Evolutionary conservation across 2,888 invertebrate genomes (phyloP).

Genomic region (Cordilura impudica): DNA sequence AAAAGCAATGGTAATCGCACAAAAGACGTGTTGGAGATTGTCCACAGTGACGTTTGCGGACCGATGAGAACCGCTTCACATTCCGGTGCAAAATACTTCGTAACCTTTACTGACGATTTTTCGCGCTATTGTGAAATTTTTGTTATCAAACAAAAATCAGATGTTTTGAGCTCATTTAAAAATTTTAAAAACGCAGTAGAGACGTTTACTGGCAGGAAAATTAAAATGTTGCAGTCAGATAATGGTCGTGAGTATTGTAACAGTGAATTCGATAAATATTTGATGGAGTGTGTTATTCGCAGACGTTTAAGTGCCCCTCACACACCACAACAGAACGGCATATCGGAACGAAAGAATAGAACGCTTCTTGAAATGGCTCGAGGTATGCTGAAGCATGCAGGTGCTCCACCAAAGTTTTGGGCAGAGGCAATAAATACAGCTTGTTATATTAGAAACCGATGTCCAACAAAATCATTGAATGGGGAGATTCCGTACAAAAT

Average conservation of each 20-base stretch:
- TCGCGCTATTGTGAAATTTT: slow-evolving; percentile 50
- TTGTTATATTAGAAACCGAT: slow-evolving; percentile 53
- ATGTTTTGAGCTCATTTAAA: slow-evolving; percentile 40
- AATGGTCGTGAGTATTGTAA: slow-evolving; percentile 59
- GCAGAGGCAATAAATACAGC: slow-evolving; percentile 56
- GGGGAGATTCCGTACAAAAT: slow-evolving; percentile 32
- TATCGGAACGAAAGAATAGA: slow-evolving; percentile 62
- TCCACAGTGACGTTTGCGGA: slow-evolving; percentile 52
- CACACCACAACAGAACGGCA: slow-evolving; percentile 62
- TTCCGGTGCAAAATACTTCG: slow-evolving; percentile 32
- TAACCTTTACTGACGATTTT: slow-evolving; percentile 49
- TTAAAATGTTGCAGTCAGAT: slow-evolving; percentile 46
- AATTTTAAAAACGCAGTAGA: slow-evolving; percentile 48
- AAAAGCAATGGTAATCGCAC: slow-evolving; percentile 36
- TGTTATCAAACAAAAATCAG: slow-evolving; percentile 53
- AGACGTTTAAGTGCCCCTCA: slow-evolving; percentile 52
- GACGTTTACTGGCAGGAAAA: slow-evolving; percentile 45
- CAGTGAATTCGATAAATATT: slow-evolving; percentile 49
- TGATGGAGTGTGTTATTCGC: slow-evolving; percentile 53
- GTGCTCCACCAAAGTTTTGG: slow-evolving; percentile 46
- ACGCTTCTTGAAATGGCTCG: slow-evolving; percentile 63
- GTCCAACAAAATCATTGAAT: slow-evolving; percentile 25
- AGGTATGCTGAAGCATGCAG: slow-evolving; percentile 63
- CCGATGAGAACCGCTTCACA: slow-evolving; percentile 40
- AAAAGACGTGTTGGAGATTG: slow-evolving; percentile 42